Conservation (phyloP, 1,140 invertebrate species). For the Mamestra configurata region DNA sequence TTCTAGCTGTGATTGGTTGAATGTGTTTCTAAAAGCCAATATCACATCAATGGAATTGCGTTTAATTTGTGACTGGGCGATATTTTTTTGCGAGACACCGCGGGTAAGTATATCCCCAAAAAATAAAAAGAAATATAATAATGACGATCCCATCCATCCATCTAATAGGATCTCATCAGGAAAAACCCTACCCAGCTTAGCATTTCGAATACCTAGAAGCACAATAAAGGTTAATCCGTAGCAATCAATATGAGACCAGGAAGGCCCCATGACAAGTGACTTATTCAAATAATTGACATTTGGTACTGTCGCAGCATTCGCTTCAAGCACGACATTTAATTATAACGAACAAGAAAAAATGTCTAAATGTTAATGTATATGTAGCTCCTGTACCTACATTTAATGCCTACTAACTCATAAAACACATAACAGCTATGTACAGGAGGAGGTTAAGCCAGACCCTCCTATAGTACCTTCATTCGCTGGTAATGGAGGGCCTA, state of each 20-base stretch:
- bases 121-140: no score
- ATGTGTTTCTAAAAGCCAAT: no score
- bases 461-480: no score
- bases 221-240: slow-evolving; percentile 24
- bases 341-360: slow-evolving; percentile 15
- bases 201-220: neutral
- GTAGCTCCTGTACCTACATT: neutral
- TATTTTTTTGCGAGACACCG: no score
- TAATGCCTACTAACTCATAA: neutral
- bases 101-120: no score
- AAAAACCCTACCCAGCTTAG: neutral
- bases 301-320: slow-evolving; percentile 28
- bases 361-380: neutral
- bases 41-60: no score
- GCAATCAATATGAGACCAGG: slow-evolving; percentile 3
- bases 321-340: neutral
- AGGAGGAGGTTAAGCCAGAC: no score
- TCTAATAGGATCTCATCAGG: neutral
- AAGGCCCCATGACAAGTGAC: slow-evolving; percentile 27
- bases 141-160: no score
- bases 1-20: no score
- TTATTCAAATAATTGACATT: slow-evolving; percentile 46
- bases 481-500: no score
- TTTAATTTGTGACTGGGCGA: no score
- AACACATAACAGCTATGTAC: no score